Percentiles rank a stretch among this genome's conserved stretches.
Conservation (phyloP, 2,113 vertebrate genomes). For the Cochlearius cochlearius region DNA sequence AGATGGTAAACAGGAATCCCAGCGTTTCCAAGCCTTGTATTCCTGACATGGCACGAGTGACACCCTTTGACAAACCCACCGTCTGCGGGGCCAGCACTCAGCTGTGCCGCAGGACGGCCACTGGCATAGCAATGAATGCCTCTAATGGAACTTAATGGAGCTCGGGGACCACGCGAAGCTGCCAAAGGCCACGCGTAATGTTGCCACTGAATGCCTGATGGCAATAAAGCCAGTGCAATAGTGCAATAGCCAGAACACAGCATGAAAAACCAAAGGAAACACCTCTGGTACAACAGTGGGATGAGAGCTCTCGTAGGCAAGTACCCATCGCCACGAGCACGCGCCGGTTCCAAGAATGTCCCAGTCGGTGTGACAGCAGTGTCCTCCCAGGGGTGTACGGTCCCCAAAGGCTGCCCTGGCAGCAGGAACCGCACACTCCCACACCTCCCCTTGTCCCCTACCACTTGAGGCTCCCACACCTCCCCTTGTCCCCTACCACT, state of each 20-base stretch:
- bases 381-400: neutral
- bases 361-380: neutral
- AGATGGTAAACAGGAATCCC: neutral
- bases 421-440: too few species aligned
- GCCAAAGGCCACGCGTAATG: neutral
- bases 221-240: neutral
- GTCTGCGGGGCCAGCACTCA: neutral
- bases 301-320: neutral
- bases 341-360: fast-evolving
- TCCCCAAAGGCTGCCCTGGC: neutral
- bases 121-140: neutral
- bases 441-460: fast-evolving
- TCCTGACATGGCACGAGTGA: neutral
- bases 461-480: neutral
- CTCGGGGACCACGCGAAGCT: neutral
- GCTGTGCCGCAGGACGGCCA: neutral
- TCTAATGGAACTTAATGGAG: constrained; percentile 37
- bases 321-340: fast-evolving
- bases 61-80: neutral
- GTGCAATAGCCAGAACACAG: neutral
- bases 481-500: too few species aligned
- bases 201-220: neutral
- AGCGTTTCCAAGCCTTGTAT: neutral
- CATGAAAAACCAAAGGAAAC: neutral
- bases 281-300: neutral